Percentiles rank a stretch among this genome's conserved stretches.
phyloP scores from a whole-genome alignment of 1,140 invertebrate species.

The Brachionus sp. region DNA sequence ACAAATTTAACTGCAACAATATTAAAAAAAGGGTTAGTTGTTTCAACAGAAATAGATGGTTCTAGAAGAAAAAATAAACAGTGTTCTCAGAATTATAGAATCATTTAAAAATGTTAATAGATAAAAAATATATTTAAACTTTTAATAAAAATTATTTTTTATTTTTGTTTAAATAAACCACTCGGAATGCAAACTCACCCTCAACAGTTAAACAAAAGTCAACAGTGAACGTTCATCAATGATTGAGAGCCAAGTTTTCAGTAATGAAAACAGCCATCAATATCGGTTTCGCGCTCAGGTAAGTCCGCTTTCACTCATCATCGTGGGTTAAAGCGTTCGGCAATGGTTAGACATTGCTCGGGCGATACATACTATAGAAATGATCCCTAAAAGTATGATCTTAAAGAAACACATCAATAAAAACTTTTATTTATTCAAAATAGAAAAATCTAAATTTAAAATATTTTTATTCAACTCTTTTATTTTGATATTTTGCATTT shows the following conservation, averaged over 20 bases:
- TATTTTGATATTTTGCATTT: too few species aligned
- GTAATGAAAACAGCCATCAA: not conserved
- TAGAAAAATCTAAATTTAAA: too few species aligned
- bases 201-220: constrained; percentile 1
- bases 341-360: constrained; percentile 36
- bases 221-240: constrained; percentile 29
- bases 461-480: too few species aligned
- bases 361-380: constrained; percentile 37
- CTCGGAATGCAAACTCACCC: constrained; percentile 13
- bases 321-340: constrained; percentile 35
- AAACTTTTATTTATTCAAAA: not conserved
- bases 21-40: too few species aligned
- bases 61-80: too few species aligned
- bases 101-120: too few species aligned
- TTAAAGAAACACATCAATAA: constrained; percentile 3
- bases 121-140: too few species aligned
- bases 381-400: constrained; percentile 37
- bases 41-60: too few species aligned
- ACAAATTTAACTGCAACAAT: too few species aligned
- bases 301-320: constrained; percentile 23
- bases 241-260: not conserved
- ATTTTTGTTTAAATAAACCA: not conserved
- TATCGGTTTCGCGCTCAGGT: constrained; percentile 21
- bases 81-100: too few species aligned
- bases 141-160: too few species aligned